These are phyloP conservation scores for Hemaris fuciformis DNA, from an alignment of 2,888 invertebrate genomes.

Conservation along the genomic window DNA sequence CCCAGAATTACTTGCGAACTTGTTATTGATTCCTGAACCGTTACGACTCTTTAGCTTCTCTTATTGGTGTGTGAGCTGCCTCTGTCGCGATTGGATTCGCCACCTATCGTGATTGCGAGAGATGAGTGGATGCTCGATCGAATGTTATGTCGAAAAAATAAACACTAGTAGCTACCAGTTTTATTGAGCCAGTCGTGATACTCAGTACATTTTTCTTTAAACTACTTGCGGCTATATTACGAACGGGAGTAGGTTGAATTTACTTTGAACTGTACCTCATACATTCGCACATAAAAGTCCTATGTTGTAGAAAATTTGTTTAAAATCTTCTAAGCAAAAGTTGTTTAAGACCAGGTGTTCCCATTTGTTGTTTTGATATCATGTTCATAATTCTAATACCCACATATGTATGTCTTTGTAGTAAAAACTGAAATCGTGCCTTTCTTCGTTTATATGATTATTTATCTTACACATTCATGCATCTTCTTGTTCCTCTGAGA, in stretches of 20 bases:
- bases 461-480: too few relatives aligned
- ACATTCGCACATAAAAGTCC: background rate
- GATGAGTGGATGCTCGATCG: background rate
- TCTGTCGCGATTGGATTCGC: slow-evolving; percentile 7
- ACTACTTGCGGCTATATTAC: background rate
- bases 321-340: background rate
- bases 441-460: too few relatives aligned
- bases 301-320: background rate
- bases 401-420: too few relatives aligned
- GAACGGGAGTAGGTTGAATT: background rate
- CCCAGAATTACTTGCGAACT: slow-evolving; percentile 5
- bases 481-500: too few relatives aligned
- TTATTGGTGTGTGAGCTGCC: slow-evolving; percentile 1
- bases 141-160: slow-evolving; percentile 7
- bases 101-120: slow-evolving; percentile 2
- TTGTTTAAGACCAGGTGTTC: background rate
- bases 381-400: too few relatives aligned
- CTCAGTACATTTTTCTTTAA: background rate
- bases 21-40: slow-evolving; percentile 8
- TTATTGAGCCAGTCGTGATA: background rate
- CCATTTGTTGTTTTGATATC: background rate
- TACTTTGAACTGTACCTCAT: background rate
- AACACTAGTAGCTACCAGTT: background rate
- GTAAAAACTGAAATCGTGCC: too few relatives aligned
- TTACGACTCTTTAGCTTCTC: background rate